phyloP scores from a whole-genome alignment of 2,888 invertebrate genomes.

The Allygus modestus region DNA sequence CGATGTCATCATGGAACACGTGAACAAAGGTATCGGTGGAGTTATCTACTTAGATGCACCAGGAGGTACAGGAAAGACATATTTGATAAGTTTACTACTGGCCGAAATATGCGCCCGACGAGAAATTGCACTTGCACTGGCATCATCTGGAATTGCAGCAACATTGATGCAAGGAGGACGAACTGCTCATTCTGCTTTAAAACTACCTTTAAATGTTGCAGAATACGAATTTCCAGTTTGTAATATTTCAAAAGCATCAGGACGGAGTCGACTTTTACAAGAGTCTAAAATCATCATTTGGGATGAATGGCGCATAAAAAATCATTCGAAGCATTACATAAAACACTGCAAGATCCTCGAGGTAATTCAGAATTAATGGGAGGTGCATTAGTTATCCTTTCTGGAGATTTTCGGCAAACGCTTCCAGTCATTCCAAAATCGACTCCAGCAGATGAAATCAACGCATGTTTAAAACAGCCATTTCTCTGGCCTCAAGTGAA shows the following conservation, averaged over 20 bases:
- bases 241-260: background rate
- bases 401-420: constrained; percentile 30
- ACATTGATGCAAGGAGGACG: background rate
- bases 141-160: constrained; percentile 20
- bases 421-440: constrained; percentile 65
- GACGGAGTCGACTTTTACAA: constrained; percentile 70
- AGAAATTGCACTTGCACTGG: constrained; percentile 20
- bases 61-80: constrained; percentile 58
- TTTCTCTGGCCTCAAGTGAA: background rate
- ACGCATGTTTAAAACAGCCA: constrained; percentile 10
- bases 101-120: constrained; percentile 48
- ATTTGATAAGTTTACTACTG: background rate
- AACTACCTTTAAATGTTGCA: background rate
- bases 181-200: constrained; percentile 18
- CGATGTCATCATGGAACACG: constrained; percentile 70
- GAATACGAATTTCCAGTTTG: background rate
- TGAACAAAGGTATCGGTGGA: constrained; percentile 64
- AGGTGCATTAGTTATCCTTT: constrained; percentile 62
- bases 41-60: constrained; percentile 68
- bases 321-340: constrained; percentile 8
- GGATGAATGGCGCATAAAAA: constrained; percentile 24
- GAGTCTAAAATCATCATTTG: constrained; percentile 65
- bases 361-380: constrained; percentile 44
- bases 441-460: constrained; percentile 65
- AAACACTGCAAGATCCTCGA: background rate